Evolutionary conservation across 2,888 invertebrate genomes (phyloP).

Genomic region (Nudaria mundana): DNA sequence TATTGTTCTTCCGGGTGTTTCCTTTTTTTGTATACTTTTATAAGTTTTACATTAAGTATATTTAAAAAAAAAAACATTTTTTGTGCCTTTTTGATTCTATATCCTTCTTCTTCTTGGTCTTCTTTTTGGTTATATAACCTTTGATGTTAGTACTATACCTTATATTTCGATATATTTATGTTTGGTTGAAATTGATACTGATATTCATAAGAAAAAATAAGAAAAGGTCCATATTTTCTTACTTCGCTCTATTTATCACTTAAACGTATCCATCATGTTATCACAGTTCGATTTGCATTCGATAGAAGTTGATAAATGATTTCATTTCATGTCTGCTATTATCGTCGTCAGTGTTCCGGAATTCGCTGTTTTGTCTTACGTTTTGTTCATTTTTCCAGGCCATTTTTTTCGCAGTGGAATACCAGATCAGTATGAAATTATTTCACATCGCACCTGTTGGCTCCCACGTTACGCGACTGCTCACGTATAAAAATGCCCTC

Average conservation of each 20-base stretch:
- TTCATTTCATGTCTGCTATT: slow-evolving; percentile 33
- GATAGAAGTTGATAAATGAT: slow-evolving; percentile 37
- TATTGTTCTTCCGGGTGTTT: too few species aligned
- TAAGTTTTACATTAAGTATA: too few species aligned
- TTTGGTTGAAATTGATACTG: too few species aligned
- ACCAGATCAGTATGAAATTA: slow-evolving; percentile 39
- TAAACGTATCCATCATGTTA: slow-evolving; percentile 15
- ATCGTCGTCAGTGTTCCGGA: slow-evolving; percentile 26
- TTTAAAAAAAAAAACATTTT: too few species aligned
- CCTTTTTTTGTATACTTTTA: too few species aligned
- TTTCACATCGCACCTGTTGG: slow-evolving; percentile 56
- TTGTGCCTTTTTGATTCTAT: too few species aligned
- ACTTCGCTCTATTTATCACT: slow-evolving; percentile 9
- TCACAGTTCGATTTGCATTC: slow-evolving; percentile 23
- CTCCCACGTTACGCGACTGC: slow-evolving; percentile 50
- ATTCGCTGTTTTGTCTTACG: slow-evolving; percentile 33
- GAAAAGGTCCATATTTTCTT: slow-evolving; percentile 3
- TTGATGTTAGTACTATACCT: too few species aligned
- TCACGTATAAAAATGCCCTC: slow-evolving; percentile 52
- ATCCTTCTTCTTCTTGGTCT: too few species aligned
- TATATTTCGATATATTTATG: too few species aligned
- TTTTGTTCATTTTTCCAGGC: slow-evolving; percentile 48
- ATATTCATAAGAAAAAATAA: too few species aligned
- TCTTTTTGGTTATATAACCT: too few species aligned
- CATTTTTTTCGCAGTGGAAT: slow-evolving; percentile 39